Base-by-base conservation (phyloP, 2,797 vertebrate genomes). In the Esox lucius region DNA sequence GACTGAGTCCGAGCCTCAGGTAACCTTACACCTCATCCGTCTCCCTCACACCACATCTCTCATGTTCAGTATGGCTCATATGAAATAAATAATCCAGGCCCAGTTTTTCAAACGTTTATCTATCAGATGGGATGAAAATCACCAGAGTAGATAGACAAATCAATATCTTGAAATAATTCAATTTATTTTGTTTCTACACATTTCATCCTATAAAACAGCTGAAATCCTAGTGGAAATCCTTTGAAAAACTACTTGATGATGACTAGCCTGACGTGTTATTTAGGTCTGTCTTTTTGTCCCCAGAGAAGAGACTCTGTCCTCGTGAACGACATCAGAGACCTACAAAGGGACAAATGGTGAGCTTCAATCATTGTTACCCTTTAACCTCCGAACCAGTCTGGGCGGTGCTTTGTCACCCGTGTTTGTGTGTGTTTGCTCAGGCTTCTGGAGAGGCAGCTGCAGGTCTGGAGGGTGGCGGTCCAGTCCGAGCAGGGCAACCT, bases 391-490 rank as follows among this genome's bases (percentile, higher is more conserved):
- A 42, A 71, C 51, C 53, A 28, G 35, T 1, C n/a, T 12, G 19
- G 49, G 31, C 22, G 51, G 15, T 11, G 56, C 56, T 24, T 46
- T 3, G 22, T 59, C 11, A 59, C 56, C 1, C 9, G 12, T 56
- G 15, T 59, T 39, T 53, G n/a, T 68, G 16, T 48, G 64, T 56
- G 31, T 35, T 16, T 74, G 31, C 11, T 19, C 79, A 97, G 96
- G 87, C 77, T 95, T 71, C 75, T 96, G 81, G 94, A 94, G 83
- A 92, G 94, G 75, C 87, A 95, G 76, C 81, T 97, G 77, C 89
- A 89, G 42, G 90, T 74, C 12, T 94, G 90, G 94, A 94, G 88
- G 75, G 78, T 91, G 9, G 84, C 93, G 5, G 81, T 95, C 53
- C 92, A 93, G 85, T 90, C 93, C 33, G 90, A 95, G 65, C 91